Conservation (phyloP, 2,113 vertebrate species). For the Zosterops borbonicus region DNA sequence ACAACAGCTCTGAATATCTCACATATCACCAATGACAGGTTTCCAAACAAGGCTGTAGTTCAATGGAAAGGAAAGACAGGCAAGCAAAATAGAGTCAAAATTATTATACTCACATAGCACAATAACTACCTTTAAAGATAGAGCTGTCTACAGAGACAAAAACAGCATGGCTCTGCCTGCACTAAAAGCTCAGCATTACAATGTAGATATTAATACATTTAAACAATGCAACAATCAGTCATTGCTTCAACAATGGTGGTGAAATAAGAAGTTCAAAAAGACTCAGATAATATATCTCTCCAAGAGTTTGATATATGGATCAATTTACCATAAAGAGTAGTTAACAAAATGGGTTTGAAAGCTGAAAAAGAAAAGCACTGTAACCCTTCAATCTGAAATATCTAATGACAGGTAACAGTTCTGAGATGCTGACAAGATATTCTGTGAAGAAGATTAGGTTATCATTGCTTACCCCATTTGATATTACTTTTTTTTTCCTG, state of each 20-base stretch:
- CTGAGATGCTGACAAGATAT: background rate
- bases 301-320: background rate
- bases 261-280: background rate
- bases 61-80: background rate
- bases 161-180: background rate
- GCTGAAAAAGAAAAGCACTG: background rate
- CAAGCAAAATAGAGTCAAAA: background rate
- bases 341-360: conserved; percentile 13
- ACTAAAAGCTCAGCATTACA: background rate
- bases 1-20: background rate
- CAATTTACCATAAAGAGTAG: background rate
- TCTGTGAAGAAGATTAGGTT: background rate
- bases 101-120: background rate
- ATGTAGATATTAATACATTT: background rate
- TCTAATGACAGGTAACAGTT: background rate
- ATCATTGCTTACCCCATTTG: background rate
- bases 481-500: background rate
- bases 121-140: background rate
- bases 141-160: background rate
- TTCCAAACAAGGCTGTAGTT: background rate
- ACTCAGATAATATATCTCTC: background rate
- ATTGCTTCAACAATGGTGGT: background rate
- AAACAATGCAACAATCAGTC: background rate
- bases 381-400: background rate
- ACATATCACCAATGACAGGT: background rate